phyloP scores from a whole-genome alignment of 2,797 vertebrate species.

The Bothrops alternatus region DNA sequence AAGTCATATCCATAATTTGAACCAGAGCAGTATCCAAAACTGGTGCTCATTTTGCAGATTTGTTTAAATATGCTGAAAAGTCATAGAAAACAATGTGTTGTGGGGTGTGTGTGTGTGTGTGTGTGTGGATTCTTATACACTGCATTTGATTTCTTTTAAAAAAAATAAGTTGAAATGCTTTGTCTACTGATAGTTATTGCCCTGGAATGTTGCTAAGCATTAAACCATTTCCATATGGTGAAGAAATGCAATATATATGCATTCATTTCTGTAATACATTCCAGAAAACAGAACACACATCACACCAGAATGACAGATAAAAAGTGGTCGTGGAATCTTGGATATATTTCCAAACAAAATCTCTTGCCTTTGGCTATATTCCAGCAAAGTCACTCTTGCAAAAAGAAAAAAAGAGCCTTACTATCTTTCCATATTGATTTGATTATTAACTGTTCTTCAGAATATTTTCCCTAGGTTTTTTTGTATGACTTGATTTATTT shows the following conservation, averaged over 20 bases:
- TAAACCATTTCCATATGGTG: constrained; percentile 52
- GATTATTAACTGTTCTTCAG: background rate
- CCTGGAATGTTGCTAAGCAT: constrained; percentile 47
- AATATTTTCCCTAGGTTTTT: background rate
- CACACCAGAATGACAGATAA: constrained; percentile 3
- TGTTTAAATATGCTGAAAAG: constrained; percentile 12
- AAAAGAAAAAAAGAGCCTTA: constrained; percentile 31
- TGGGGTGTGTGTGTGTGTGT: background rate
- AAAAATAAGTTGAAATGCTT: constrained; percentile 36
- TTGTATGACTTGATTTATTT: background rate
- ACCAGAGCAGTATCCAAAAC: background rate
- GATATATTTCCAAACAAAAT: constrained; percentile 16
- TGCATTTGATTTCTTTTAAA: background rate
- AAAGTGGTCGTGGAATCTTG: background rate
- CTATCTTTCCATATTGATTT: constrained; percentile 6
- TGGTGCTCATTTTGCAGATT: background rate
- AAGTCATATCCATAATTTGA: background rate
- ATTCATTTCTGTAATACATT: constrained; percentile 59
- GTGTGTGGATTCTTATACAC: background rate
- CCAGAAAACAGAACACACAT: constrained; percentile 42
- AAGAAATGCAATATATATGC: constrained; percentile 46
- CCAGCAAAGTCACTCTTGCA: constrained; percentile 10
- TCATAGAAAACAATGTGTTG: constrained; percentile 50
- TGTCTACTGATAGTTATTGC: constrained; percentile 22
- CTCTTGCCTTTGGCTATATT: background rate